Base-by-base conservation (phyloP, 2,797 vertebrate species). In the Acrossocheilus wenchowensis region DNA sequence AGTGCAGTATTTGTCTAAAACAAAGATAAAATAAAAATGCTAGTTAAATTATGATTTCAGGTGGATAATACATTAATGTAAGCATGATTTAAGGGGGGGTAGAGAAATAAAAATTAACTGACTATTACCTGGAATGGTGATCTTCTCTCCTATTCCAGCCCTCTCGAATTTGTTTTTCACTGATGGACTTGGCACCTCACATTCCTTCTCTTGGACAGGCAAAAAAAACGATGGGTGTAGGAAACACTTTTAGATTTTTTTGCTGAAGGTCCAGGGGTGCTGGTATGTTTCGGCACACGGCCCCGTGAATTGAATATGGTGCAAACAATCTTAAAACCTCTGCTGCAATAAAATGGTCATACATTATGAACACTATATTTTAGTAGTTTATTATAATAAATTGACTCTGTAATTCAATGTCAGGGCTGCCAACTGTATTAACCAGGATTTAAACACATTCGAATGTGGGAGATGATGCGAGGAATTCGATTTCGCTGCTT, bases 1-100 rank as follows among this genome's bases (percentile, higher is more conserved):
- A 57, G 17, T 77, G 74, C 74, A 77, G 74, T 54, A 77, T 78
- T 78, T 78, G 75, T 78, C 75, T 78, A 10, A 54, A 54, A 50
- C 11, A 41, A 78, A 78, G 50, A 54, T 50, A 71, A 30, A 60
- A 60, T 60, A 60, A 60, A 60, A 60, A 57, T 57, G 7, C 52
- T 21, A 54, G 54, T 57, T 60, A 36, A 36, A 34, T 50, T 50
- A 45, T 50, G 14, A 15, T 14, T 77, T 78, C 45, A 54, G 30
- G 41, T 45, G 69, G 41, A 72, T 72, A 34, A 54, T 78, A 36
- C 23, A 54, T 52, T 54, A 54, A 54, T 78, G n/a, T 21, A 52
- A 34, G 30, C 45, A 77, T 50, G 14, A 54, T 77, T 54, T 60
- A 60, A 60, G 54, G 45, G 45, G 11, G 7, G 15, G 21, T 12